Evolutionary conservation across 2,797 vertebrate genomes (phyloP).

Genomic region (Eutrigla gurnardus): DNA sequence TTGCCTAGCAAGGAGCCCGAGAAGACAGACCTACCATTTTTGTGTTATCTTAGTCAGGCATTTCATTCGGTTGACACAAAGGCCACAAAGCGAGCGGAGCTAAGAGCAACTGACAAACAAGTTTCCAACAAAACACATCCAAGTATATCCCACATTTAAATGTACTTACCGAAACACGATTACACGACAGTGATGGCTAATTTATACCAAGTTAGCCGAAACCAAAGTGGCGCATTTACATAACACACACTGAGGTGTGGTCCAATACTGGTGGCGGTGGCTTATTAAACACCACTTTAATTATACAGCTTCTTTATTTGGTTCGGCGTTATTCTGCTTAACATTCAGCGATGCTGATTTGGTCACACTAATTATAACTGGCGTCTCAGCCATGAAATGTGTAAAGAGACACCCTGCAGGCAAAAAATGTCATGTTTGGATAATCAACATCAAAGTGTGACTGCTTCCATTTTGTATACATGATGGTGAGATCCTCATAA

Average conservation of each 20-base stretch:
- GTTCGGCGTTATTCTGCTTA: slow-evolving; percentile 39
- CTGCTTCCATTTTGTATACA: slow-evolving; percentile 5
- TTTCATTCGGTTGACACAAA: slow-evolving; percentile 15
- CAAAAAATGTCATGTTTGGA: slow-evolving; percentile 36
- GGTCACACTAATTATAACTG: slow-evolving; percentile 49
- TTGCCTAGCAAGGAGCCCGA: neutral
- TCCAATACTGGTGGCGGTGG: neutral
- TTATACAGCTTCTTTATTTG: slow-evolving; percentile 37
- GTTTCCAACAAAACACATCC: slow-evolving; percentile 28
- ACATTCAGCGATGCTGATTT: slow-evolving; percentile 43
- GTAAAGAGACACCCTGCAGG: slow-evolving; percentile 33
- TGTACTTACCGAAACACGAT: slow-evolving; percentile 44
- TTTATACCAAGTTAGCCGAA: slow-evolving; percentile 40
- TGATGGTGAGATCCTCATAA: slow-evolving; percentile 4
- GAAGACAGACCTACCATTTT: neutral
- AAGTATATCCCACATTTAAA: slow-evolving; percentile 38
- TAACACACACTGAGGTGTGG: slow-evolving; percentile 33
- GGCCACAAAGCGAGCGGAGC: slow-evolving; percentile 25
- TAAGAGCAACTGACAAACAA: slow-evolving; percentile 33
- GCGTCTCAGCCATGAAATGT: slow-evolving; percentile 51
- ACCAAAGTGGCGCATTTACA: slow-evolving; percentile 30
- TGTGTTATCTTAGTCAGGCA: neutral
- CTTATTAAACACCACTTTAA: slow-evolving; percentile 33
- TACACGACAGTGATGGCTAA: slow-evolving; percentile 25
- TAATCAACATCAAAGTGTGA: slow-evolving; percentile 25